Percentiles rank a stretch among this genome's conserved stretches.
These are phyloP conservation scores for Sciurus vulgaris DNA, from an alignment of 2,797 vertebrate genomes.

Conservation along the genomic window DNA sequence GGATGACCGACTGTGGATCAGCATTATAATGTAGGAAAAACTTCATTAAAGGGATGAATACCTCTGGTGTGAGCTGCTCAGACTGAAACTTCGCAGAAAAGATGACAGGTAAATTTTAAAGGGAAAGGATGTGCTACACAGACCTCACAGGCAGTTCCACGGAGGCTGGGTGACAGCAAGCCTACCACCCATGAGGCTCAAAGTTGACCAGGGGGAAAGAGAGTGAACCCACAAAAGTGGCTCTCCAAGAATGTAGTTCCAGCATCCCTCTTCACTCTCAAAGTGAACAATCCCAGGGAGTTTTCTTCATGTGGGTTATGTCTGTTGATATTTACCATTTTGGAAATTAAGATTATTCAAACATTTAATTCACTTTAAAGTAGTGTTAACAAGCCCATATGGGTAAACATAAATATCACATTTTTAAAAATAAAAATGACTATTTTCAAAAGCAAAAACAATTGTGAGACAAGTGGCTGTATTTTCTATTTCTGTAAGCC, in stretches of 20 bases:
- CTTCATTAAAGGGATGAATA: not conserved
- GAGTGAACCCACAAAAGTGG: not conserved
- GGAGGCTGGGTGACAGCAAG: not conserved
- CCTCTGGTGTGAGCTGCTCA: not conserved
- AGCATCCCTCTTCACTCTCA: not conserved
- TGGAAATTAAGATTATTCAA: not conserved
- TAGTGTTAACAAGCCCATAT: not conserved
- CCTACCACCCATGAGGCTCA: fast-evolving
- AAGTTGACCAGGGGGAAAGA: not conserved
- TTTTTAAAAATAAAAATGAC: slow-evolving; percentile 37
- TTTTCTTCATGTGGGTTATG: not conserved
- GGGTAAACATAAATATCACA: not conserved
- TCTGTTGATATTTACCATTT: not conserved
- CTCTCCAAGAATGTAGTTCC: not conserved
- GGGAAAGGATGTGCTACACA: not conserved
- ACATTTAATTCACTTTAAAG: slow-evolving; percentile 58
- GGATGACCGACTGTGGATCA: no score
- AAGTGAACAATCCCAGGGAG: not conserved
- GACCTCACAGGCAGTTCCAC: not conserved
- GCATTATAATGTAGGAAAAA: not conserved
- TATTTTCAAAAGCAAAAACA: not conserved
- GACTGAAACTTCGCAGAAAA: not conserved
- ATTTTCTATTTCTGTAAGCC: not conserved
- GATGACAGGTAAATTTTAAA: not conserved
- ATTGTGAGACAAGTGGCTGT: not conserved